These are phyloP conservation scores for Cinara cedri DNA, from an alignment of 2,888 invertebrate genomes.

Conservation along the genomic window DNA sequence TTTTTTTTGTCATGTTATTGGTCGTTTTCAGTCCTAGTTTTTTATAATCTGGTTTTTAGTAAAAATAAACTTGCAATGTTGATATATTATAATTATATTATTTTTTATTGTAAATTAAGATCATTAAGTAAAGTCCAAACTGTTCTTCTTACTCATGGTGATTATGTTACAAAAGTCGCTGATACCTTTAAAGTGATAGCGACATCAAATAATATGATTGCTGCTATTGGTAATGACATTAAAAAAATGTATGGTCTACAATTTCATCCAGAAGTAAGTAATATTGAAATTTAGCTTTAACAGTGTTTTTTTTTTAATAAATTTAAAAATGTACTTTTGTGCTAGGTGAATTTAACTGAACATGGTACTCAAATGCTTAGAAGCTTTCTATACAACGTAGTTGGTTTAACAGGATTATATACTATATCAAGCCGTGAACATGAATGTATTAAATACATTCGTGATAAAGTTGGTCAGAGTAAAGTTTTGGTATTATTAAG, in stretches of 20 bases:
- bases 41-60: no score
- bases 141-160: conserved; percentile 96
- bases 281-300: conserved; percentile 35
- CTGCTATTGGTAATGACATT: conserved; percentile 90
- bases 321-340: background rate
- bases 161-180: conserved; percentile 90
- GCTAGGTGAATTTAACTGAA: conserved; percentile 88
- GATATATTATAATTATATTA: background rate
- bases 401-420: conserved; percentile 83
- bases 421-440: conserved; percentile 87
- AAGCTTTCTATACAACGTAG: conserved; percentile 93
- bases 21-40: no score
- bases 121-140: conserved; percentile 84
- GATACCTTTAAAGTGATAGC: conserved; percentile 87
- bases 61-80: background rate
- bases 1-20: no score
- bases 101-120: conserved; percentile 67
- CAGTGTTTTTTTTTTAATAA: background rate
- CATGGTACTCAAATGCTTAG: conserved; percentile 90
- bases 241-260: conserved; percentile 92
- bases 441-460: conserved; percentile 90
- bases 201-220: conserved; percentile 80
- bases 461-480: conserved; percentile 84
- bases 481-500: conserved; percentile 94
- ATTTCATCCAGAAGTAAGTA: conserved; percentile 91